Evolutionary conservation across 2,113 vertebrate genomes (phyloP).

Genomic region (Mormyrus iriodes): DNA sequence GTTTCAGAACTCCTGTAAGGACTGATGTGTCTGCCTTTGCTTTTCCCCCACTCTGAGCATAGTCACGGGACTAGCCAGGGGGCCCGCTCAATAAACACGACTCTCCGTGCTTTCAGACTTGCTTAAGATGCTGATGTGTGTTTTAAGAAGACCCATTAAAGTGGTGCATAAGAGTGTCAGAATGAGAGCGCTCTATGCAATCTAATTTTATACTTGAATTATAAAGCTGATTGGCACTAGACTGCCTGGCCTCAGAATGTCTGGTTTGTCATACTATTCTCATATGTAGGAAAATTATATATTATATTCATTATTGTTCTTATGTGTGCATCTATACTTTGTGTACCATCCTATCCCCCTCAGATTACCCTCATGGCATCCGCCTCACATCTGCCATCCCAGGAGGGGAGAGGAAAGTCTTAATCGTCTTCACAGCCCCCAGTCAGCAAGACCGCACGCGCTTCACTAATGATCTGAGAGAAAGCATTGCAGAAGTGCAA

Average conservation of each 20-base stretch:
- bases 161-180: not conserved
- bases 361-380: slow-evolving; percentile 87
- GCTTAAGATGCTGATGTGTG: not conserved
- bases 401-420: slow-evolving; percentile 78
- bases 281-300: not conserved
- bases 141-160: not conserved
- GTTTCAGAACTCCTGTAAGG: slow-evolving; percentile 93
- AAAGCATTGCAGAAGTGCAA: slow-evolving; percentile 84
- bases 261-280: not conserved
- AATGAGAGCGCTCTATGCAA: not conserved
- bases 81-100: not conserved
- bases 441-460: slow-evolving; percentile 83
- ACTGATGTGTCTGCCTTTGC: not conserved
- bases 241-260: not conserved
- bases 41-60: not conserved
- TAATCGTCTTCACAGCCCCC: slow-evolving; percentile 83
- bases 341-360: not conserved
- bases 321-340: not conserved
- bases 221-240: not conserved
- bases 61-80: not conserved
- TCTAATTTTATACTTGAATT: not conserved
- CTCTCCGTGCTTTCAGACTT: not conserved
- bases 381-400: slow-evolving; percentile 78
- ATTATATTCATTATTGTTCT: not conserved
- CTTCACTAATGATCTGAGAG: slow-evolving; percentile 81